phyloP scores from a whole-genome alignment of 2,888 invertebrate genomes.

The Uloborus plumipes region DNA sequence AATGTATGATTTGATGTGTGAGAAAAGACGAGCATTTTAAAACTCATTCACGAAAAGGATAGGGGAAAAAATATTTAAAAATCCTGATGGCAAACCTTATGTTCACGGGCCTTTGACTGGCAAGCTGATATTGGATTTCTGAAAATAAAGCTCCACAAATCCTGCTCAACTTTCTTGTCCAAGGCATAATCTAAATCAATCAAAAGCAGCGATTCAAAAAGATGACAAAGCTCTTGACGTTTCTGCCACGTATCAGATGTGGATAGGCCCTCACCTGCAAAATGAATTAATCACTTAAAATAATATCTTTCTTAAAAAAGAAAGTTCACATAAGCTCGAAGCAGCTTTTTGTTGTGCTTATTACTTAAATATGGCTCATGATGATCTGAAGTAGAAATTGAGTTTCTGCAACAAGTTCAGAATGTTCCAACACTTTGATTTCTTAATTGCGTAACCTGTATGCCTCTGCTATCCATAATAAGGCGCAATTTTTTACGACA shows the following conservation, averaged over 20 bases:
- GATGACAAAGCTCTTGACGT: conserved; percentile 73
- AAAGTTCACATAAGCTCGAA: not conserved
- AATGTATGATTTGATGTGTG: no score
- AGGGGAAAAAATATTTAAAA: not conserved
- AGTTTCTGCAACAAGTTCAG: no score
- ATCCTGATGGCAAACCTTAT: conserved; percentile 76
- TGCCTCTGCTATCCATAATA: no score
- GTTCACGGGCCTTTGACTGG: conserved; percentile 83
- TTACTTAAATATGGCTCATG: no score
- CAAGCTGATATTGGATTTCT: conserved; percentile 87
- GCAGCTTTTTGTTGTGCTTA: no score
- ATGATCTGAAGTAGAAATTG: no score
- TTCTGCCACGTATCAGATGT: conserved; percentile 62
- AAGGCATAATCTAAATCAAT: conserved; percentile 87
- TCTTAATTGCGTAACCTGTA: no score
- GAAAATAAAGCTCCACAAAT: conserved; percentile 89
- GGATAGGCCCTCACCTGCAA: conserved; percentile 49
- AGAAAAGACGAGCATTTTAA: no score
- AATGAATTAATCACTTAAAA: no score
- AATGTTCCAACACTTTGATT: no score
- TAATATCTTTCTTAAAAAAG: not conserved
- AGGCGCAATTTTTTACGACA: no score
- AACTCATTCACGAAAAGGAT: not conserved
- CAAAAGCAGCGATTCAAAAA: conserved; percentile 82
- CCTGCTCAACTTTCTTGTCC: conserved; percentile 90